These are phyloP conservation scores for Cettia cetti DNA, from an alignment of 2,113 vertebrate genomes.

Conservation along the genomic window DNA sequence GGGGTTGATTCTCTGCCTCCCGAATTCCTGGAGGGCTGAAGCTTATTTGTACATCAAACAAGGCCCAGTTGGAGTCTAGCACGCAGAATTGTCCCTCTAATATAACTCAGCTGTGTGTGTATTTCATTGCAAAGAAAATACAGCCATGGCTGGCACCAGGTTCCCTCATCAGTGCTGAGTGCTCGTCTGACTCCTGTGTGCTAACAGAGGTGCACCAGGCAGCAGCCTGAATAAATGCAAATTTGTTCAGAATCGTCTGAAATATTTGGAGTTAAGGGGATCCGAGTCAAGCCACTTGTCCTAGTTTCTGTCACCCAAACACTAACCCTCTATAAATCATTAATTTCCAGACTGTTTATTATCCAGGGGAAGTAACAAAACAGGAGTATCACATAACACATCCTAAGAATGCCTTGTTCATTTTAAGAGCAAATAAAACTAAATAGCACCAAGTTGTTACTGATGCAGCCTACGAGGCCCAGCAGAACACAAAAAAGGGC, in stretches of 20 bases:
- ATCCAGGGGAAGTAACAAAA: constrained; percentile 61
- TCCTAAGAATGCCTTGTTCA: constrained; percentile 59
- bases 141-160: neutral
- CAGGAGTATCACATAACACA: constrained; percentile 56
- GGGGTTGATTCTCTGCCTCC: neutral
- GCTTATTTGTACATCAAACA: constrained; percentile 43
- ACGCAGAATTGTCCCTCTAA: neutral
- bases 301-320: constrained; percentile 37
- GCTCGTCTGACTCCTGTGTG: accelerated
- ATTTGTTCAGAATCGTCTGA: neutral
- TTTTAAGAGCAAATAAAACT: constrained; percentile 70
- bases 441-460: constrained; percentile 61
- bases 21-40: neutral
- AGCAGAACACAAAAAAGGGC: constrained; percentile 12
- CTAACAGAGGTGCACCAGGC: neutral
- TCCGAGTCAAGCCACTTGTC: neutral
- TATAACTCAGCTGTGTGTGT: neutral
- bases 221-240: neutral
- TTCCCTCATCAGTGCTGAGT: neutral
- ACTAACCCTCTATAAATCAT: constrained; percentile 60
- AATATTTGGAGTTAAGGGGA: neutral
- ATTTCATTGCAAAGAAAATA: constrained; percentile 18
- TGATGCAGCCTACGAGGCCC: neutral
- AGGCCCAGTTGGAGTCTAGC: neutral
- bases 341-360: constrained; percentile 68